Evolutionary conservation across 2,888 invertebrate genomes (phyloP).

Genomic region (Zeuzera pyrina): DNA sequence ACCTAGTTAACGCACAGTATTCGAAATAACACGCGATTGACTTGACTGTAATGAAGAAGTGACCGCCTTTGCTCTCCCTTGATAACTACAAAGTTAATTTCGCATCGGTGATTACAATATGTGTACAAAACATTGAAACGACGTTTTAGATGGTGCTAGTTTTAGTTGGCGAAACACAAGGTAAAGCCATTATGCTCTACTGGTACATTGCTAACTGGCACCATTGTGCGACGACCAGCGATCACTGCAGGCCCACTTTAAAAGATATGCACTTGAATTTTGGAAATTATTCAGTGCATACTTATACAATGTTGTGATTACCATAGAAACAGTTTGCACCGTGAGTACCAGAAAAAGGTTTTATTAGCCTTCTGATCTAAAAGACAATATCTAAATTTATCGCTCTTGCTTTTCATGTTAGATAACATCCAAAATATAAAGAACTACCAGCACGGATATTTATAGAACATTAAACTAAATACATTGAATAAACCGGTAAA

Average conservation of each 20-base stretch:
- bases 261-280: conserved; percentile 25
- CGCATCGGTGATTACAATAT: conserved; percentile 34
- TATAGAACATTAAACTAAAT: no score
- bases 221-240: conserved; percentile 32
- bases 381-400: no score
- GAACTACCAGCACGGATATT: no score
- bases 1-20: conserved; percentile 17
- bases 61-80: conserved; percentile 48
- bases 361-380: no score
- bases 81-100: conserved; percentile 39
- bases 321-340: no score
- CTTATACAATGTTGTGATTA: no score
- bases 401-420: no score
- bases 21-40: conserved; percentile 36
- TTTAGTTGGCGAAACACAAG: conserved; percentile 52
- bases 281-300: no score
- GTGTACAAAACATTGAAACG: conserved; percentile 31
- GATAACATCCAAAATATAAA: no score
- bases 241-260: conserved; percentile 23
- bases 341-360: no score
- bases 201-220: conserved; percentile 53
- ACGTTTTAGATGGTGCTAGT: conserved; percentile 33
- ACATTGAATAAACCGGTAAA: no score
- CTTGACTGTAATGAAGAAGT: conserved; percentile 53
- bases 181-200: conserved; percentile 61